Evolutionary conservation across 2,888 invertebrate genomes (phyloP).

Genomic region (Chymomyza amoena): DNA sequence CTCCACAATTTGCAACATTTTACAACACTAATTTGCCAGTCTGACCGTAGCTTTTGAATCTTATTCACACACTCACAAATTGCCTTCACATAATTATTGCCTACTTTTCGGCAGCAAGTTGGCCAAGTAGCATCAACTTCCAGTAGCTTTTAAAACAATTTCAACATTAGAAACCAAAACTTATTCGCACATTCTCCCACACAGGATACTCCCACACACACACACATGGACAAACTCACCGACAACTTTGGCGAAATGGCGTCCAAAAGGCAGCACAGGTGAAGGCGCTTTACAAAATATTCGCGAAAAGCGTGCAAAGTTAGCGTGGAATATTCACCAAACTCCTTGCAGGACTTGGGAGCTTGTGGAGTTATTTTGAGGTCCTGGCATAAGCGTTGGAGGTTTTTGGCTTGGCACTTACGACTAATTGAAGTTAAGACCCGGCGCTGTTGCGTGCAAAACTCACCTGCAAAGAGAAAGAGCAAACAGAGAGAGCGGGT

Average conservation of each 20-base stretch:
- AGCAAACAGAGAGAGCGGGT: conserved; percentile 12
- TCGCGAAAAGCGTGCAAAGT: conserved; percentile 50
- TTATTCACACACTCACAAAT: background rate
- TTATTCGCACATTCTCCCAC: conserved; percentile 9
- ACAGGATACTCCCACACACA: background rate
- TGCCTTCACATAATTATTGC: conserved; percentile 62
- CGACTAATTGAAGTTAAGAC: conserved; percentile 71
- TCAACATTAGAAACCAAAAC: conserved; percentile 40
- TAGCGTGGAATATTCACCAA: conserved; percentile 10
- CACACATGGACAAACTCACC: conserved; percentile 1
- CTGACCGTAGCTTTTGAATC: background rate
- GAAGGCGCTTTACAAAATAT: conserved; percentile 45
- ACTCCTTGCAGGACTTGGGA: background rate
- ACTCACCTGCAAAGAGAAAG: conserved; percentile 56
- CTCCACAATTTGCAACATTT: background rate
- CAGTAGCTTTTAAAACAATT: conserved; percentile 59
- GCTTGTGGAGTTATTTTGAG: conserved; percentile 1
- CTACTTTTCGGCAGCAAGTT: conserved; percentile 44
- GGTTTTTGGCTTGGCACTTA: conserved; percentile 54
- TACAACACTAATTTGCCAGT: conserved; percentile 17
- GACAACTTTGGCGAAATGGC: conserved; percentile 24
- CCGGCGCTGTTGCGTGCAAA: conserved; percentile 12
- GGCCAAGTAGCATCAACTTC: conserved; percentile 20
- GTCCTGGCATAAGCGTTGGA: background rate
- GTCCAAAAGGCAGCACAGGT: conserved; percentile 22